Evolutionary conservation across 2,888 invertebrate species (phyloP), one percentile per base, ranked within the genome.

Genomic region (Dastarcus helophoroides): DNA sequence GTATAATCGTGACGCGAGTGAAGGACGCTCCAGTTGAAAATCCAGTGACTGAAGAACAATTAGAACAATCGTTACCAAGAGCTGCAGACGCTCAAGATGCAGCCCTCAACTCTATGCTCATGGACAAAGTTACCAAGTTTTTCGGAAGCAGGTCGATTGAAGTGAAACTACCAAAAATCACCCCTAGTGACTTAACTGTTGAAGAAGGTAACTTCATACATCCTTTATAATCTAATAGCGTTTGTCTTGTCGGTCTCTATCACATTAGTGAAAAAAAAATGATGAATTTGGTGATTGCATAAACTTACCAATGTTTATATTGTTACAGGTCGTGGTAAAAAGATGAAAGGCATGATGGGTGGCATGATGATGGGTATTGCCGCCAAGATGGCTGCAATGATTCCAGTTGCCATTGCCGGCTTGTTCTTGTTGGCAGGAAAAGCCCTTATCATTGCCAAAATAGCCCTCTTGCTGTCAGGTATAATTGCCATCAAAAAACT

Each of bases 261-360:
- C n/a, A n/a, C n/a, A n/a, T n/a, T n/a, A n/a, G n/a, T n/a, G n/a
- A n/a, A n/a, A n/a, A n/a, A n/a, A n/a, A n/a, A n/a, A n/a, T n/a
- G n/a, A n/a, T n/a, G n/a, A n/a, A n/a, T n/a, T n/a, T n/a, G n/a
- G n/a, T n/a, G n/a, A n/a, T n/a, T n/a, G n/a, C 13, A 29, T 12
- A 16, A 17, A 12, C 23, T 21, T 14, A 22, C 13, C 33, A 7
- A 16, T 22, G 34, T 35, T 37, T 14, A 23, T 28, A 13, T 33
- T 31, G 11, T 44, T 40, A 4, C 34, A 47, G 48, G 46, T 29
- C 41, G 48, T 22, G 46, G 46, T 7, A 38, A 41, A 14, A 82
- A 84, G 60, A 83, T 83, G 81, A 85, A 85, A 69, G 83, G 84
- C 50, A 85, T 85, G 82, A 83, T 86, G 83, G 75, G 79, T 17